Percentiles rank a stretch among this genome's conserved stretches.
Conservation (phyloP, 1,140 invertebrate genomes). For the Trigoniulus corallinus region DNA sequence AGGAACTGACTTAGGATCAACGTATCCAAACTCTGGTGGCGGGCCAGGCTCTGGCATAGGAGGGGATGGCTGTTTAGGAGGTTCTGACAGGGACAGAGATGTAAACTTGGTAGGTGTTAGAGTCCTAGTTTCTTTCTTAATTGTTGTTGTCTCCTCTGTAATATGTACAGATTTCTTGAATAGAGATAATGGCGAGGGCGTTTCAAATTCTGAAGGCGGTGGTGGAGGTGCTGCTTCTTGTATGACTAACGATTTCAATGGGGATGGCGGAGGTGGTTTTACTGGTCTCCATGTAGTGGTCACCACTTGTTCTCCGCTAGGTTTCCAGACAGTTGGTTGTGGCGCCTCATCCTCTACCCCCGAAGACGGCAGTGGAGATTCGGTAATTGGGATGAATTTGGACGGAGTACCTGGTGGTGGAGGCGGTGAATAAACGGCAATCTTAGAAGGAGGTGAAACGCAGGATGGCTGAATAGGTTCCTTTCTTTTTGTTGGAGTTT, state of each 20-base stretch:
- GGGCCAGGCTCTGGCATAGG: not conserved
- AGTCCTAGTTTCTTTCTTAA: not conserved
- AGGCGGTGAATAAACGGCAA: not conserved
- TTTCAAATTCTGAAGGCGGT: not conserved
- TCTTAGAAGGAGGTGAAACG: not conserved
- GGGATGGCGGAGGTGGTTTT: not conserved
- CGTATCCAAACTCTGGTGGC: not conserved
- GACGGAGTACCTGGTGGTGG: not conserved
- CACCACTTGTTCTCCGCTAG: not conserved
- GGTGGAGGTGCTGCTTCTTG: not conserved
- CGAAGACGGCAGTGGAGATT: not conserved
- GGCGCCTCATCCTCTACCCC: not conserved
- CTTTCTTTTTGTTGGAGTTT: not conserved
- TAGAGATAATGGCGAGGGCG: not conserved
- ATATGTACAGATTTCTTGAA: not conserved
- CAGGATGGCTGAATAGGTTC: not conserved
- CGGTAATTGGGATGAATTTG: not conserved
- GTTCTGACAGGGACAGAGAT: not conserved
- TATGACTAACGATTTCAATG: no score
- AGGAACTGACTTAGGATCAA: not conserved
- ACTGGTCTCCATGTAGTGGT: not conserved
- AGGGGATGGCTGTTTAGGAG: not conserved
- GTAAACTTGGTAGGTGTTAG: not conserved
- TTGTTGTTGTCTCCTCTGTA: not conserved
- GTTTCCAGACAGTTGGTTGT: not conserved